Conservation (phyloP, 1,140 invertebrate genomes). For the Apolygus lucorum region DNA sequence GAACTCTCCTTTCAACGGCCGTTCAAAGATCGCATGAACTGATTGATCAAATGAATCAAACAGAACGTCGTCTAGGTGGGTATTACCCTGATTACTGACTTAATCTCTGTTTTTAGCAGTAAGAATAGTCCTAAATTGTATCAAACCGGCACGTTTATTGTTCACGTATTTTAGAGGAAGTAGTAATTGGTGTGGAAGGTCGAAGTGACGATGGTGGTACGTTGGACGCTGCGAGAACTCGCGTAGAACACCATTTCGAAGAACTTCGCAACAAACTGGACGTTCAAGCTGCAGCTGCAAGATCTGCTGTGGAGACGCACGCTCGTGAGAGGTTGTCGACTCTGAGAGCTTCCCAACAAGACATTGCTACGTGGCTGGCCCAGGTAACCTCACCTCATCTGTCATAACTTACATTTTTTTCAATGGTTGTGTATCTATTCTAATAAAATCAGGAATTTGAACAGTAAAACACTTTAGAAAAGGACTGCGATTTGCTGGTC, state of each 20-base stretch:
- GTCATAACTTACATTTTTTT: too few species aligned
- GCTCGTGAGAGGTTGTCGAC: conserved; percentile 48
- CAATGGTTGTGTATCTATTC: too few species aligned
- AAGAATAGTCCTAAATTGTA: too few species aligned
- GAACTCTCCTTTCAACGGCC: conserved; percentile 44
- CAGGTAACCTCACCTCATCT: too few species aligned
- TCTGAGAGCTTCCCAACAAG: conserved; percentile 50
- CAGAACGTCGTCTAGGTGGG: conserved; percentile 44
- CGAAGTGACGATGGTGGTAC: conserved; percentile 41
- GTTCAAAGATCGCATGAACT: conserved; percentile 48
- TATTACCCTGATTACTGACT: background rate
- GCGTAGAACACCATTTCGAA: conserved; percentile 49
- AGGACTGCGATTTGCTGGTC: too few species aligned
- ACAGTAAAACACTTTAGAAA: too few species aligned
- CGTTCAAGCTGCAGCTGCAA: conserved; percentile 48
- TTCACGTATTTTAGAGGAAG: conserved; percentile 37
- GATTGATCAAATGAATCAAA: conserved; percentile 50
- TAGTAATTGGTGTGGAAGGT: conserved; percentile 41
- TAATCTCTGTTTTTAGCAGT: background rate
- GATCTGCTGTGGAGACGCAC: conserved; percentile 50
- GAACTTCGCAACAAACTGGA: conserved; percentile 46
- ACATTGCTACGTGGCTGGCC: conserved; percentile 47
- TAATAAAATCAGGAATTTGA: too few species aligned
- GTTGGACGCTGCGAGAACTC: conserved; percentile 41
- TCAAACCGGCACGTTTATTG: conserved; percentile 1